Evolutionary conservation across 2,888 invertebrate species (phyloP).

Genomic region (Rhingia rostrata): DNA sequence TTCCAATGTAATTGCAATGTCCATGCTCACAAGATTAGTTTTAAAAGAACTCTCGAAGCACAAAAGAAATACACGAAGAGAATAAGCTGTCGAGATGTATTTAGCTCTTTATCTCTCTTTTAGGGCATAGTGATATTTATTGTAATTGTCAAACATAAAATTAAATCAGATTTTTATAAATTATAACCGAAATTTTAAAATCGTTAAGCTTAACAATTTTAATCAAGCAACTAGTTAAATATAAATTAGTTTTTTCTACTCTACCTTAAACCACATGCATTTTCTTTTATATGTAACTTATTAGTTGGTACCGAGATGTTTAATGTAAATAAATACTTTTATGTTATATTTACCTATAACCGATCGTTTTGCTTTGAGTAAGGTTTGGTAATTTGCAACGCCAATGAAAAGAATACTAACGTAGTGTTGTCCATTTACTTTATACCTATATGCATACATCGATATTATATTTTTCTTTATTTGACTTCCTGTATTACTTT

Average conservation of each 20-base stretch:
- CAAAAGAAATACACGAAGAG: slow-evolving; percentile 58
- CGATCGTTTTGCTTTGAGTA: no score
- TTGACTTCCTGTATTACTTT: no score
- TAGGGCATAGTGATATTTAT: slow-evolving; percentile 60
- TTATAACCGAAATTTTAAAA: slow-evolving; percentile 19
- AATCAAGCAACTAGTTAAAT: slow-evolving; percentile 37
- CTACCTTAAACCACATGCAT: slow-evolving; percentile 2
- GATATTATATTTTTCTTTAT: no score
- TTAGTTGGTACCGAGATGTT: slow-evolving; percentile 1
- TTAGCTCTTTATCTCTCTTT: slow-evolving; percentile 18
- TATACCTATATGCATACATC: no score
- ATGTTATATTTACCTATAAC: slow-evolving; percentile 1
- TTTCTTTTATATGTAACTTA: slow-evolving; percentile 15
- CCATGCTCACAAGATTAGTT: slow-evolving; percentile 86
- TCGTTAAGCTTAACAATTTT: slow-evolving; percentile 15
- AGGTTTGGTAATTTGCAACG: no score
- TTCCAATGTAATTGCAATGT: slow-evolving; percentile 90
- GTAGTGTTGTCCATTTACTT: no score
- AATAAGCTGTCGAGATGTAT: slow-evolving; percentile 23
- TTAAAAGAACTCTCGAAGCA: slow-evolving; percentile 82
- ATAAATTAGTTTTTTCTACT: slow-evolving; percentile 23
- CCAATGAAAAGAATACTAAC: no score
- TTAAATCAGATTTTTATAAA: slow-evolving; percentile 23
- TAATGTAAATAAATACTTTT: slow-evolving; percentile 60
- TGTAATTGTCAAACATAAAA: slow-evolving; percentile 31